Evolutionary conservation across 2,113 vertebrate genomes (phyloP).

Genomic region (Eidolon helvum): DNA sequence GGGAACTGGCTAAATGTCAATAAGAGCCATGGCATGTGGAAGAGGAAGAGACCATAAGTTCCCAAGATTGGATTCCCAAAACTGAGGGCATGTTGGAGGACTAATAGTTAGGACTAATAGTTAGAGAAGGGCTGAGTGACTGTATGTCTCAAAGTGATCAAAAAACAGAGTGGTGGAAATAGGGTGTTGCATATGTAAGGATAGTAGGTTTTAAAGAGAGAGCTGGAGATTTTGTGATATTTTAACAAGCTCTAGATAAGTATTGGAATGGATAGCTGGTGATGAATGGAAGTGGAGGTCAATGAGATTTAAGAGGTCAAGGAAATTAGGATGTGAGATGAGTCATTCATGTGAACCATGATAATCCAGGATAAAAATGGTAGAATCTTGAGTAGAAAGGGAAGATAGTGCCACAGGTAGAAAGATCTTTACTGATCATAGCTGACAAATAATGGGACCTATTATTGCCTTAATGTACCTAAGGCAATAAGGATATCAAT

Average conservation of each 20-base stretch:
- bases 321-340: neutral
- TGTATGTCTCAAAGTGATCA: neutral
- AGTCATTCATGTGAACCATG: neutral
- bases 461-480: neutral
- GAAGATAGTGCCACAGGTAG: too few species aligned
- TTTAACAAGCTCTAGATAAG: neutral
- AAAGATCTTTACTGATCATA: neutral
- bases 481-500: neutral
- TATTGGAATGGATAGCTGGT: neutral
- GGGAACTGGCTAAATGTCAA: neutral
- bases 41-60: neutral
- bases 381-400: too few species aligned
- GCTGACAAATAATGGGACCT: neutral
- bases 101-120: neutral
- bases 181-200: neutral
- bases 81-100: neutral
- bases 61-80: neutral
- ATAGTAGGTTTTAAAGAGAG: neutral
- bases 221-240: too few species aligned
- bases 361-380: neutral
- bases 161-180: neutral
- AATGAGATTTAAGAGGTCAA: neutral
- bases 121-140: neutral
- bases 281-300: neutral
- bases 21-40: neutral